A percentile compares a stretch with the other conserved stretches of the same genome.
Evolutionary conservation across 1,140 invertebrate genomes (phyloP).

Genomic region (Coelopa frigida): DNA sequence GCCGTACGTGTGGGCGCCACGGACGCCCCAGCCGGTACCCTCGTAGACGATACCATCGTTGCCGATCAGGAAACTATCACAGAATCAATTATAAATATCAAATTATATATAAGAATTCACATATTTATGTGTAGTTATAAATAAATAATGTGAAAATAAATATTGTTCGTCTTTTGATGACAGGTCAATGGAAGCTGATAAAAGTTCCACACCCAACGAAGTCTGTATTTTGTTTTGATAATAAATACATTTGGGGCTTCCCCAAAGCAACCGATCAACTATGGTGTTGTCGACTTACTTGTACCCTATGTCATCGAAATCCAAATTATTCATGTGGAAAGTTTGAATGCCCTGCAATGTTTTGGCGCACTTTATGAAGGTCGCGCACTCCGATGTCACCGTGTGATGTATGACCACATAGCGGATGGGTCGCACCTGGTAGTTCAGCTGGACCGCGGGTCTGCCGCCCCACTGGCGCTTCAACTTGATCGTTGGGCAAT

Average conservation of each 20-base stretch:
- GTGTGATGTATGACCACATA: slow-evolving; percentile 67
- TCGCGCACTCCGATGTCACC: slow-evolving; percentile 51
- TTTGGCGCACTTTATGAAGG: slow-evolving; percentile 45
- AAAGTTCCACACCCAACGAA: no score
- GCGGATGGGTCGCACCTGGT: slow-evolving; percentile 49
- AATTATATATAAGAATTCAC: no score
- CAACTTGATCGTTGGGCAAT: slow-evolving; percentile 34
- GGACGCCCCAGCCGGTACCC: slow-evolving; percentile 64
- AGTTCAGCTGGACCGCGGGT: slow-evolving; percentile 46
- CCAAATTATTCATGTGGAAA: slow-evolving; percentile 30
- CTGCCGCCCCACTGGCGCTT: slow-evolving; percentile 43
- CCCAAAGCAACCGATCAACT: no score
- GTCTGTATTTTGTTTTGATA: no score
- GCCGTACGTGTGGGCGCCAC: slow-evolving; percentile 61
- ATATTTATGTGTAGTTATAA: no score
- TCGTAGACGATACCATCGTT: slow-evolving; percentile 72
- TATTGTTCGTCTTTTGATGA: no score
- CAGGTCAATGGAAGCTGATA: no score
- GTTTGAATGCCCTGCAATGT: slow-evolving; percentile 32
- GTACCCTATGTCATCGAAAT: slow-evolving; percentile 35
- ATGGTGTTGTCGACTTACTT: no score
- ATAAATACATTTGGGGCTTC: no score
- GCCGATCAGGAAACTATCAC: slow-evolving; percentile 63
- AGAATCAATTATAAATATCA: slow-evolving; percentile 5
- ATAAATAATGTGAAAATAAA: no score